Base-by-base conservation (phyloP, 2,797 vertebrate genomes). In the Pangasius krempfi region DNA sequence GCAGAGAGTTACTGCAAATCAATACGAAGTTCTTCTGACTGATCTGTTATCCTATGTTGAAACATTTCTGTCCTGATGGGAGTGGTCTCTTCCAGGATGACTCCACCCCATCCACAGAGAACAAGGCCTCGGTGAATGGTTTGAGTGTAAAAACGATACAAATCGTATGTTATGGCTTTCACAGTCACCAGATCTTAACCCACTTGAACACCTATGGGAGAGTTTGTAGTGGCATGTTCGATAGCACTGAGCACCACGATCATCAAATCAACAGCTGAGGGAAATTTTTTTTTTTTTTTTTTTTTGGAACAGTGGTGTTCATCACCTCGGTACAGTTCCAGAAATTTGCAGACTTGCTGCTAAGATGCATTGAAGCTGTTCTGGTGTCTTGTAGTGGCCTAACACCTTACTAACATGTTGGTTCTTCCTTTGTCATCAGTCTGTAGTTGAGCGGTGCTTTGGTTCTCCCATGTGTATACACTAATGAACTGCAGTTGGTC, bases 391-490 rank as follows among this genome's bases (percentile, higher is more conserved):
- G 1, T 47, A 27, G 44, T 75, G 20, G n/a, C 52, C 16, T 12
- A 25, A 58, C 2, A 58, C 54, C 76, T 54, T 30, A 54, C 2
- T 78, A 54, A 52, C 13, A 50, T 14, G 27, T 70, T 76, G 50
- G 8, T 33, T 50, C 73, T 50, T 75, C 14, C 12, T 50, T 80
- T 37, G 30, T 25, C n/a, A 56, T 37, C 78, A 80, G 78, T 80
- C 54, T 58, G 52, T 25, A 56, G 20, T 33, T 20, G 52, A 56
- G n/a, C 8, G 8, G 73, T 60, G 58, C 88, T 87, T 82, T 87
- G 92, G 88, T 90, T 86, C 94, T 93, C 93, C 84, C 95, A 50
- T 89, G 93, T 94, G 93, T 91, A 79, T 89, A 73, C 66, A 78
- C 33, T 87, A 72, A 82, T 88, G 40, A 92, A 87, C 86, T 94